Base-by-base conservation (phyloP, 2,797 vertebrate species). In the Menidia menidia region DNA sequence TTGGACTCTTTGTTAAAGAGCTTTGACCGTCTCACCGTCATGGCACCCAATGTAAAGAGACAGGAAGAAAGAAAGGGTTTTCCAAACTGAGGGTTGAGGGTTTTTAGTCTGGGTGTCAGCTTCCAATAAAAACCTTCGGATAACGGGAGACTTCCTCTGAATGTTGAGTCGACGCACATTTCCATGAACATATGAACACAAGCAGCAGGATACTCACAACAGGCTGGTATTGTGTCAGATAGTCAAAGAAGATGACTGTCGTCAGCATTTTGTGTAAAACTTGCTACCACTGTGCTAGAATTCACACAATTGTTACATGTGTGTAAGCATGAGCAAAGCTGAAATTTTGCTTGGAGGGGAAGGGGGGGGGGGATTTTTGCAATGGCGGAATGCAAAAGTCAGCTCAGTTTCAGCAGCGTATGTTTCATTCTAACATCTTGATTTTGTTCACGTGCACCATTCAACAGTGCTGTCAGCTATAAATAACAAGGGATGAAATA, bases 21-120 rank as follows among this genome's bases (percentile, higher is more conserved):
- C 76, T 85, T 90, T 88, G 90, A 92, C 89, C 87, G 85, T 73
- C 90, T 93, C 87, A 85, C 82, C 75, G 88, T 92, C 92, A 92
- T 91, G 91, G 87, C 85, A 68, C 68, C 82, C 71, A 86, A 93
- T 91, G 81, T 84, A 89, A 89, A 83, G 83, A 85, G 92, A 93
- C 91, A 91, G 89, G 83, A 65, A 77, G 72, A 88, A 92, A 30
- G 88, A 93, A 93, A 90, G 79, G 85, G 55, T 71, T 53, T 73
- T 63, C 64, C 72, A 78, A 85, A 87, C 79, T 73, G 70, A 39
- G 54, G 82, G 71, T 5, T 6, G 45, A 64, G 56, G 61, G 52
- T 50, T 8, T 54, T 32, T 44, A 19, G 50, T 14, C 13, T 63
- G 30, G 35, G n/a, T 68, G 61, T 75, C 72, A 62, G 53, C 73